Base-by-base conservation (phyloP, 2,888 invertebrate genomes). In the Monopis laevigella region DNA sequence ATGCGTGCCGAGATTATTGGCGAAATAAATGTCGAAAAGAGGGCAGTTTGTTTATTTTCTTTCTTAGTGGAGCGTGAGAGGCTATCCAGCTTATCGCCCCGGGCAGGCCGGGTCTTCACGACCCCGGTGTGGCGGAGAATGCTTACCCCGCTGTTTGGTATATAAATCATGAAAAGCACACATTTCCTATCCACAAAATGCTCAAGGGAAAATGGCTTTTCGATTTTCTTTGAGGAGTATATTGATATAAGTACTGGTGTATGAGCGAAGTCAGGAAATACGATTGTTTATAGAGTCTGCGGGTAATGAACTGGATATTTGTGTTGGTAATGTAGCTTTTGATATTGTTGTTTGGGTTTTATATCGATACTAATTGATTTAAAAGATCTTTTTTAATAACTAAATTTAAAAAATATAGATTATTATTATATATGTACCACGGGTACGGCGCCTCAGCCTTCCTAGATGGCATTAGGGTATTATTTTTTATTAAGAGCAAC, bases 121-220 rank as follows among this genome's bases (percentile, higher is more conserved):
- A 12, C 18, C 28, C 6, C 12, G 36, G 21, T 13, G 36, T 7
- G 36, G 21, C 17, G 4, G 11, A 2, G 21, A n/a, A 8, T 36
- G 29, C 35, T 68, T 66, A 52, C 62, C 58, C 66, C 65, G 64
- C 65, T 64, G 61, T 70, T 69, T 59, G 62, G 65, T 64, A 65
- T 65, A 75, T 78, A 77, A 77, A 78, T 78, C 74, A 75, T 74
- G 63, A 58, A 60, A 66, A 74, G 72, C 71, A 73, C 75, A 74
- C 71, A 75, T 75, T 74, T 69, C 68, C 74, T 74, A 62, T 74
- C 70, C 65, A 55, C 68, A 66, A 45, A 71, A 67, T 65, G 62
- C 59, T 68, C 52, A 53, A 56, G 59, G 65, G 59, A 50, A 64
- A 69, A 69, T 69, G 34, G 42, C 44, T 44, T 42, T 42, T 42